A percentile compares a stretch with the other conserved stretches of the same genome.
Evolutionary conservation across 2,888 invertebrate genomes (phyloP).

Genomic region (Dicycla oo): DNA sequence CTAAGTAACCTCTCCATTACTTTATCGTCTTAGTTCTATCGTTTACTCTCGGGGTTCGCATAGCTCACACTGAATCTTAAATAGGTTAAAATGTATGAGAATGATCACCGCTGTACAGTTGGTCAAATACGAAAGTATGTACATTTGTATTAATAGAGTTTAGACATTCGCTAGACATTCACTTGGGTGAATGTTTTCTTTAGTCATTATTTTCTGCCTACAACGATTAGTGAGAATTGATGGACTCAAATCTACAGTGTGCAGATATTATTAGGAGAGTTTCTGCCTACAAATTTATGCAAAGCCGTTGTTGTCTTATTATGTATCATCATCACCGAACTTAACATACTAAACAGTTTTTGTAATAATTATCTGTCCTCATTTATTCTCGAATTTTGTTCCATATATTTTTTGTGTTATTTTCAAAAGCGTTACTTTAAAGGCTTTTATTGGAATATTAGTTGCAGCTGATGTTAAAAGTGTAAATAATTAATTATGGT

Average conservation of each 20-base stretch:
- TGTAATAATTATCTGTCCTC: neutral
- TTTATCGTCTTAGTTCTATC: conserved; percentile 40
- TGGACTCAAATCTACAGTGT: conserved; percentile 15
- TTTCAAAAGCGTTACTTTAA: no score
- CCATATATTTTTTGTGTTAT: no score
- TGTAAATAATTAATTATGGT: no score
- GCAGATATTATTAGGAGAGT: conserved; percentile 13
- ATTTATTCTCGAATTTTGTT: no score
- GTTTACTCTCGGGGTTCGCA: conserved; percentile 43
- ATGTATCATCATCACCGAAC: neutral
- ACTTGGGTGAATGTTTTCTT: conserved; percentile 43
- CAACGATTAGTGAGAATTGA: conserved; percentile 30
- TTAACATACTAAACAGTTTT: neutral
- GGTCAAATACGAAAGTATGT: conserved; percentile 50
- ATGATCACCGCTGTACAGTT: conserved; percentile 63
- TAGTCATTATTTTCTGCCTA: conserved; percentile 27
- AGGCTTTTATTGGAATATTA: no score
- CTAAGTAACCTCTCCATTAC: conserved; percentile 29
- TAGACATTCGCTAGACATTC: conserved; percentile 54
- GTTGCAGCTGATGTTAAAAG: no score
- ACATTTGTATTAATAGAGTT: conserved; percentile 27
- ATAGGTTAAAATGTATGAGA: conserved; percentile 57
- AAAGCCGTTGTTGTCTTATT: conserved; percentile 2
- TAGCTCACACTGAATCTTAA: conserved; percentile 46
- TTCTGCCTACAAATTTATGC: neutral